Evolutionary conservation across 2,113 vertebrate species (phyloP).

Genomic region (Notarius lentiginosus): DNA sequence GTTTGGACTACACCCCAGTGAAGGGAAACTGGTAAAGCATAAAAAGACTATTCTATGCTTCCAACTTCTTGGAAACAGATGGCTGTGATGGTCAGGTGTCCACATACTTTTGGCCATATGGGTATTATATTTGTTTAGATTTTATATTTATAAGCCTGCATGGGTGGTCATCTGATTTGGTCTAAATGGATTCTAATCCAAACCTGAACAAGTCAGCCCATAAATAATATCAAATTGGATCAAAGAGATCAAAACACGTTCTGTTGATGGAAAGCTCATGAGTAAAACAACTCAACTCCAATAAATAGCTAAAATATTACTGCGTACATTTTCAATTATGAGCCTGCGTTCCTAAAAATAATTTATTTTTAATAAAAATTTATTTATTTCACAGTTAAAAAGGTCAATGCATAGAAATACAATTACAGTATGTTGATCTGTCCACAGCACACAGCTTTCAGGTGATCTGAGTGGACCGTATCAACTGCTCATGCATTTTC

Average conservation of each 20-base stretch:
- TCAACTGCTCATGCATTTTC: background rate
- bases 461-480: background rate
- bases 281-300: background rate
- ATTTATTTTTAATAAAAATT: no score
- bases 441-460: background rate
- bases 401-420: background rate
- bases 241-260: background rate
- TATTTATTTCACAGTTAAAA: background rate
- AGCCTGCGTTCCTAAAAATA: no score
- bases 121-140: background rate
- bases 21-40: background rate
- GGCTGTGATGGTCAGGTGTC: background rate
- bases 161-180: background rate
- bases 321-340: no score
- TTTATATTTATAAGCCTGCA: background rate
- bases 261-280: background rate
- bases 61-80: background rate
- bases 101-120: background rate
- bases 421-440: background rate
- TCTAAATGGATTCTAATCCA: background rate
- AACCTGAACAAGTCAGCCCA: background rate
- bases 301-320: background rate
- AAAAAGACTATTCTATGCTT: background rate
- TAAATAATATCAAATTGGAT: background rate
- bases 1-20: background rate